phyloP scores from a whole-genome alignment of 2,113 vertebrate species.

The Siniperca knerii region DNA sequence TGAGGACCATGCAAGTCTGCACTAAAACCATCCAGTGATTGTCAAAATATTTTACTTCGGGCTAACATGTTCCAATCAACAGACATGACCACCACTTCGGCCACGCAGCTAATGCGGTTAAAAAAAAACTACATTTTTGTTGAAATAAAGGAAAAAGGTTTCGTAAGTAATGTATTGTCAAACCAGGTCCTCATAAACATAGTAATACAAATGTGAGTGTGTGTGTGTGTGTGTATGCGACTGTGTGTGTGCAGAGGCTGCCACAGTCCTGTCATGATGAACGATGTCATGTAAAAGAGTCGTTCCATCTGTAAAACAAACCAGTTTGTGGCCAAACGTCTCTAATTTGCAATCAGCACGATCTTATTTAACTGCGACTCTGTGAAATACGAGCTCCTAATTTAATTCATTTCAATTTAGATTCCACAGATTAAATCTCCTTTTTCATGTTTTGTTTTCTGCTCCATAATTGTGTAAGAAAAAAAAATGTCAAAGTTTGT shows the following conservation, averaged over 20 bases:
- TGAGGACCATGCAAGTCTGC: background rate
- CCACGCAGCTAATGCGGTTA: background rate
- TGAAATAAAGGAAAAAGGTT: background rate
- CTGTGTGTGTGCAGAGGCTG: background rate
- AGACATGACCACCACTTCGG: background rate
- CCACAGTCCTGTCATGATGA: conserved; percentile 21
- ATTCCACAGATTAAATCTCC: conserved; percentile 60
- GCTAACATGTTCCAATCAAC: too few relatives aligned
- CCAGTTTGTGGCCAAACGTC: conserved; percentile 58
- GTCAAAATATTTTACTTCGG: background rate
- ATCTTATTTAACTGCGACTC: conserved; percentile 59
- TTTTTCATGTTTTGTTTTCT: conserved; percentile 28
- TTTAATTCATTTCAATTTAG: conserved; percentile 67
- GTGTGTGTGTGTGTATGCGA: conserved; percentile 32
- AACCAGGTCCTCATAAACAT: background rate
- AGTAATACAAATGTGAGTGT: conserved; percentile 4
- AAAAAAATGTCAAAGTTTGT: conserved; percentile 51
- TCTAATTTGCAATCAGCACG: conserved; percentile 73
- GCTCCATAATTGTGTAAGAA: conserved; percentile 29
- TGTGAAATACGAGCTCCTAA: conserved; percentile 60
- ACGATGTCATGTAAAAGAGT: conserved; percentile 61
- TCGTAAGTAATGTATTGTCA: background rate
- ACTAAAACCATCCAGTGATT: background rate
- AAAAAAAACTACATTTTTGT: background rate
- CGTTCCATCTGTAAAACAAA: conserved; percentile 61